phyloP scores from a whole-genome alignment of 2,797 vertebrate genomes.

The Echeneis naucrates region DNA sequence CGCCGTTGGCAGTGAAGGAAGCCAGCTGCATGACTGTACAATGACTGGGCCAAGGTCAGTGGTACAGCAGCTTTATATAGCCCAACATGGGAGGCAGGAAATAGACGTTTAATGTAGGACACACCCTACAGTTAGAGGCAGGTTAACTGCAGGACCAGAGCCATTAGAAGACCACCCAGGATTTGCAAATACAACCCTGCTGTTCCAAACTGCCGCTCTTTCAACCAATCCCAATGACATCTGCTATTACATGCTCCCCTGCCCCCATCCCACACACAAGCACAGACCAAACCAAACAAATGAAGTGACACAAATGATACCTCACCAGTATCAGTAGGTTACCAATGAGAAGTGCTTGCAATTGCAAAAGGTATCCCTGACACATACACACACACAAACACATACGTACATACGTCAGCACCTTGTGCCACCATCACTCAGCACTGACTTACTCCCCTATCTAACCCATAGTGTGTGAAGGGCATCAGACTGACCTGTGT shows the following conservation, averaged over 20 bases:
- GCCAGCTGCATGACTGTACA: conserved; percentile 80
- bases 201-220: conserved; percentile 76
- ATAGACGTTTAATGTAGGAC: conserved; percentile 86
- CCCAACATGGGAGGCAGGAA: conserved; percentile 85
- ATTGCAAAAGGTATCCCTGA: conserved; percentile 79
- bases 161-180: conserved; percentile 85
- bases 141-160: conserved; percentile 84
- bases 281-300: conserved; percentile 73
- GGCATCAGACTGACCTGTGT: conserved; percentile 81
- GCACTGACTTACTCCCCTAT: conserved; percentile 76
- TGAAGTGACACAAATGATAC: conserved; percentile 82
- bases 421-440: conserved; percentile 83
- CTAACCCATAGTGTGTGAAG: conserved; percentile 82
- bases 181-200: conserved; percentile 81
- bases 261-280: conserved; percentile 63
- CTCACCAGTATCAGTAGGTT: conserved; percentile 75
- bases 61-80: conserved; percentile 84
- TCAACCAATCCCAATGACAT: conserved; percentile 80
- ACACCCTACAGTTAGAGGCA: conserved; percentile 86
- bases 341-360: conserved; percentile 80
- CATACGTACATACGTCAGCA: conserved; percentile 78
- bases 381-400: conserved; percentile 72
- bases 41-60: conserved; percentile 85
- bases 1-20: conserved; percentile 70
- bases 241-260: conserved; percentile 78